Percentiles rank a stretch among this genome's conserved stretches.
These are phyloP conservation scores for Scaptomyza flava DNA, from an alignment of 2,888 invertebrate genomes.

Conservation along the genomic window DNA sequence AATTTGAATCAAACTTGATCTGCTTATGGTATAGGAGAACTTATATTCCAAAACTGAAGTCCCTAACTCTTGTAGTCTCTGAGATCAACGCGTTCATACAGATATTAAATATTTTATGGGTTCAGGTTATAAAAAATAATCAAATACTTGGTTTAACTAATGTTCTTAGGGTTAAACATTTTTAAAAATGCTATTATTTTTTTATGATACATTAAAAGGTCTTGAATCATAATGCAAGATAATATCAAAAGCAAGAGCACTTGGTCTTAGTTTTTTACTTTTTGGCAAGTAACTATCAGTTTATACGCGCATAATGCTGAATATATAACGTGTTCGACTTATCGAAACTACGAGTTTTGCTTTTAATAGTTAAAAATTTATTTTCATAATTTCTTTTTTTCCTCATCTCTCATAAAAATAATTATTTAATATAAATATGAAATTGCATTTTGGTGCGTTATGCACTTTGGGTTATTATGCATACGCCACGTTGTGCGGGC, in stretches of 20 bases:
- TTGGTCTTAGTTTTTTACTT: background rate
- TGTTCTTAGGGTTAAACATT: too few relatives aligned
- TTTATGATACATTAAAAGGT: too few relatives aligned
- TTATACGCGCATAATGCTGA: background rate
- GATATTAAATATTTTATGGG: too few relatives aligned
- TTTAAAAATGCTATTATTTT: too few relatives aligned
- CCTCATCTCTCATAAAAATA: background rate
- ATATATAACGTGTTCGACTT: background rate
- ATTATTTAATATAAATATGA: slow-evolving; percentile 34
- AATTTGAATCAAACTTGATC: too few relatives aligned
- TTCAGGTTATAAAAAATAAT: too few relatives aligned
- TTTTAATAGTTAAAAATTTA: background rate
- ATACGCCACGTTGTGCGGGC: slow-evolving; percentile 61
- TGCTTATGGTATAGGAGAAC: too few relatives aligned
- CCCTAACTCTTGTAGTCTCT: too few relatives aligned
- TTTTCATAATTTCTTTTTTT: too few relatives aligned
- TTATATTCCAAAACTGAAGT: too few relatives aligned
- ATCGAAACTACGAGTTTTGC: background rate
- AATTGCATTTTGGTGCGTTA: slow-evolving; percentile 10
- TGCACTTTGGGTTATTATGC: slow-evolving; percentile 56
- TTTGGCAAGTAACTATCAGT: slow-evolving; percentile 1
- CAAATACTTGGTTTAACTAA: too few relatives aligned
- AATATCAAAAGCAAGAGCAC: background rate
- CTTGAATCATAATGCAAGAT: background rate
- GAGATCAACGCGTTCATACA: too few relatives aligned